Evolutionary conservation across 2,888 invertebrate genomes (phyloP).

Genomic region (Hydrotaea cyrtoneurina): DNA sequence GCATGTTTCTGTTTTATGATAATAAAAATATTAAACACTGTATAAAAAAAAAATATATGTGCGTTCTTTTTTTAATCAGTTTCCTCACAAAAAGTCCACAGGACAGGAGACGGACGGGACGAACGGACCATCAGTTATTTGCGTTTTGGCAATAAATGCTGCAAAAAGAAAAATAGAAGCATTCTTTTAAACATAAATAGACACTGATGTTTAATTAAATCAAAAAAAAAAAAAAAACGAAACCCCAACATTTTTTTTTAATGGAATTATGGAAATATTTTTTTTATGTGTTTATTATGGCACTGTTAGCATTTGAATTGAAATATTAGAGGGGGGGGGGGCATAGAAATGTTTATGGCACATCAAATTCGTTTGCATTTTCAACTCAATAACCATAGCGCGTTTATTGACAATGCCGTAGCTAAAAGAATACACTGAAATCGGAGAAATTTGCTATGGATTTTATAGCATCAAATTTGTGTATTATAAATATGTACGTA

Average conservation of each 20-base stretch:
- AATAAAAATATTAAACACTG: neutral
- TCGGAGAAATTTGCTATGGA: neutral
- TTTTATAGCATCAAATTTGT: neutral
- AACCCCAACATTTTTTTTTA: neutral
- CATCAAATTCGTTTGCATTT: neutral
- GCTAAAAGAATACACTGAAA: neutral
- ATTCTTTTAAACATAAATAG: neutral
- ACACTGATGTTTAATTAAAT: neutral
- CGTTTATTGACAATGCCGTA: neutral
- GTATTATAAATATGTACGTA: neutral
- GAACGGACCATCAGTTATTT: neutral
- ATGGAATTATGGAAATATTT: conserved; percentile 2
- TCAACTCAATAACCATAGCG: neutral
- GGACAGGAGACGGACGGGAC: neutral
- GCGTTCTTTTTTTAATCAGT: neutral
- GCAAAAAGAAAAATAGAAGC: neutral
- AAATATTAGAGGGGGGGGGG: neutral
- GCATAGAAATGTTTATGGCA: neutral
- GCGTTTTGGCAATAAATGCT: neutral
- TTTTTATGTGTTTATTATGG: conserved; percentile 5
- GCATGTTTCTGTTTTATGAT: neutral
- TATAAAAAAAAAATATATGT: neutral
- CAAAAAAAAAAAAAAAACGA: neutral
- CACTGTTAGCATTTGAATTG: neutral
- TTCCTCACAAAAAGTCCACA: neutral